Evolutionary conservation across 2,797 vertebrate species (phyloP).

Genomic region (Loriculus beryllinus): DNA sequence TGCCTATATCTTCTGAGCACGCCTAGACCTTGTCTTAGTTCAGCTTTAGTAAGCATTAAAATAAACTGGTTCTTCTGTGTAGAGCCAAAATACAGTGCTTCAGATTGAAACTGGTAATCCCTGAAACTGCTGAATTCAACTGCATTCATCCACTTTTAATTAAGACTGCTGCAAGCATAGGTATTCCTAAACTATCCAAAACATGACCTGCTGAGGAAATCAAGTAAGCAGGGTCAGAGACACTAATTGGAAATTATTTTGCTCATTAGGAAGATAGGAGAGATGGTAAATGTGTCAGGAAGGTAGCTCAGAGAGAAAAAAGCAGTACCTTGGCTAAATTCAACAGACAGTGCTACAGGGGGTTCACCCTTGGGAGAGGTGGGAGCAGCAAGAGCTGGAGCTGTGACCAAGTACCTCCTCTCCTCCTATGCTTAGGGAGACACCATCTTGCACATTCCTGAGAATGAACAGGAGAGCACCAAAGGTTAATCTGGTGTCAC

Average conservation of each 20-base stretch:
- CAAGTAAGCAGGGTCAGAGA: not conserved
- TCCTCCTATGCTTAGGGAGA: not conserved
- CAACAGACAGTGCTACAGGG: not conserved
- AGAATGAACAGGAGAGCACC: fast-evolving
- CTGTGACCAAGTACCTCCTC: not conserved
- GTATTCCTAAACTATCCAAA: not conserved
- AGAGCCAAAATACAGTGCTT: not conserved
- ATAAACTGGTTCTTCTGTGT: not conserved
- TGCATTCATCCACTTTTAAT: not conserved
- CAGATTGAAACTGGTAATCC: not conserved
- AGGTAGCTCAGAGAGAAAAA: not conserved
- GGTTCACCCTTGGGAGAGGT: not conserved
- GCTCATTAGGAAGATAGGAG: not conserved
- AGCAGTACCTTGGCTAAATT: not conserved
- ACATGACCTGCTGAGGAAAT: not conserved
- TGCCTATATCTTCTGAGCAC: not conserved
- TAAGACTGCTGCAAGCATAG: not conserved
- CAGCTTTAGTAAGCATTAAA: not conserved
- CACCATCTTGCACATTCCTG: not conserved
- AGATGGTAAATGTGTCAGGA: not conserved
- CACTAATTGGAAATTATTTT: not conserved
- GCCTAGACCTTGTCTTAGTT: not conserved
- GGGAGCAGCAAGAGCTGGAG: not conserved
- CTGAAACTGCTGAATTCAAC: not conserved
- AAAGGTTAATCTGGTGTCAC: not conserved